These are phyloP conservation scores for Pocillopora grandis DNA, from an alignment of 92 coral and sea anemone genomes.

Conservation along the genomic window DNA sequence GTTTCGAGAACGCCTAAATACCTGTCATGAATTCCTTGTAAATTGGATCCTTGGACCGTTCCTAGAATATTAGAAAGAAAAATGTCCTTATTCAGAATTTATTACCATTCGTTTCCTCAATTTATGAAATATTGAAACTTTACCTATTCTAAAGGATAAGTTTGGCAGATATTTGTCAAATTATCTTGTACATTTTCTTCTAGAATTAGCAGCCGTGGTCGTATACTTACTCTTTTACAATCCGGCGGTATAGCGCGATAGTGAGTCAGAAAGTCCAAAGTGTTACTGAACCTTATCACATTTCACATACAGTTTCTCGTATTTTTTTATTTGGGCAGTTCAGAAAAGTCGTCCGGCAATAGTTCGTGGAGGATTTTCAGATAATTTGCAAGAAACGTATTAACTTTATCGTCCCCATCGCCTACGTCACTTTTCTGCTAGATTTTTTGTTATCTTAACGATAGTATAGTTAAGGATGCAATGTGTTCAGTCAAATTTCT, in stretches of 20 bases:
- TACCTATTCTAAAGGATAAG: neutral
- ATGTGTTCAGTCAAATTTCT: conserved; percentile 22
- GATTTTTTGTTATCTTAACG: conserved; percentile 7
- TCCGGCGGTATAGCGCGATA: neutral
- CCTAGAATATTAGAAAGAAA: conserved; percentile 15
- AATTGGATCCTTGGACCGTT: conserved; percentile 7
- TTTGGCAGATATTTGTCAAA: neutral
- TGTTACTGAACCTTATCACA: neutral
- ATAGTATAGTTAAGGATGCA: conserved; percentile 27
- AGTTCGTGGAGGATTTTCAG: neutral
- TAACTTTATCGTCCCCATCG: neutral
- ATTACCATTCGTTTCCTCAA: conserved; percentile 4
- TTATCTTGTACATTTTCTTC: neutral
- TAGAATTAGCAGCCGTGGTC: conserved; percentile 1
- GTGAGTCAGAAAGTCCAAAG: neutral
- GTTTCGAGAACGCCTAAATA: neutral
- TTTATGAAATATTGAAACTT: neutral
- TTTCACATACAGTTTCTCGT: neutral
- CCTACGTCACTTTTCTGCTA: conserved; percentile 12
- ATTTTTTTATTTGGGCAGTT: neutral
- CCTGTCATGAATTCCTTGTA: neutral
- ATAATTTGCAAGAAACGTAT: neutral
- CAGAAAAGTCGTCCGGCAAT: neutral
- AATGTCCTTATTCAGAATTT: conserved; percentile 4
- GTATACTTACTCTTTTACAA: neutral